These are phyloP conservation scores for Phoeniculus purpureus DNA, from an alignment of 2,797 vertebrate species.

Conservation along the genomic window DNA sequence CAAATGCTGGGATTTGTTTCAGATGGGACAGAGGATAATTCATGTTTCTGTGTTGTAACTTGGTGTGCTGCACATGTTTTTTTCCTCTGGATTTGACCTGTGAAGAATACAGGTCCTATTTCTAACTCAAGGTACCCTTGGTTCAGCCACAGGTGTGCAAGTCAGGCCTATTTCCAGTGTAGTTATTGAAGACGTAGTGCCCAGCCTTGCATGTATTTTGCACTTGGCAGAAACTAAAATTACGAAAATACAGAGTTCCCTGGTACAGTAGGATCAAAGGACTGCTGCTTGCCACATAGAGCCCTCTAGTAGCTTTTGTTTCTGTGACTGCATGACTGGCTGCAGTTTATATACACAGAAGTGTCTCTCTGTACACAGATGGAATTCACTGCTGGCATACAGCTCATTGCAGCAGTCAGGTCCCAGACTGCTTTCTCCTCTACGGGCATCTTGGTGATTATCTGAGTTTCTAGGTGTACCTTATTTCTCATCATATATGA, in stretches of 20 bases:
- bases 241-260: not conserved
- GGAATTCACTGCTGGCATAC: not conserved
- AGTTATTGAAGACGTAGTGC: not conserved
- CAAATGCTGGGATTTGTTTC: not conserved
- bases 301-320: not conserved
- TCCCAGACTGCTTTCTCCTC: not conserved
- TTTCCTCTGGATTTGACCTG: not conserved
- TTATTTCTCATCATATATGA: not conserved
- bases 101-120: not conserved
- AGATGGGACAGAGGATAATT: not conserved
- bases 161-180: not conserved
- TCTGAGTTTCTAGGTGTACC: not conserved
- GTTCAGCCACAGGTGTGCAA: not conserved
- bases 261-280: not conserved
- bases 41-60: not conserved
- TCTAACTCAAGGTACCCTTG: not conserved
- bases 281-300: not conserved
- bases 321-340: not conserved
- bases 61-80: not conserved
- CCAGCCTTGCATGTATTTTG: not conserved
- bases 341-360: not conserved
- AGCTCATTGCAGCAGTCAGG: not conserved
- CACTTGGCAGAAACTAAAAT: not conserved
- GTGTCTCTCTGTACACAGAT: not conserved
- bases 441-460: not conserved